phyloP scores from a whole-genome alignment of 2,888 invertebrate species.

The Spisula subtruncata region DNA sequence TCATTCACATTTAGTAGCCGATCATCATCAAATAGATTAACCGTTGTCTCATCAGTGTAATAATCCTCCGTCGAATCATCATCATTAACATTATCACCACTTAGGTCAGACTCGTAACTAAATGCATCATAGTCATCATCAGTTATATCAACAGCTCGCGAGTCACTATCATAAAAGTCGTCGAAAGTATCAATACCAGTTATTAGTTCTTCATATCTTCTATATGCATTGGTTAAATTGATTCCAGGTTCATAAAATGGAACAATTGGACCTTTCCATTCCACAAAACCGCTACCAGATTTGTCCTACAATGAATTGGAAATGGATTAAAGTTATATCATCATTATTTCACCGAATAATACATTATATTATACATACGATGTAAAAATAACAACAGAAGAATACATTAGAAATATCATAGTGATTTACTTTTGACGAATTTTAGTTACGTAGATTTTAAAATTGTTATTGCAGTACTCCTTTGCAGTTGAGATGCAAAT shows the following conservation, averaged over 20 bases:
- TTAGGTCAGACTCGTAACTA: background rate
- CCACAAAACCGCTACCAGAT: background rate
- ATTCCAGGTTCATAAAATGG: slow-evolving; percentile 16
- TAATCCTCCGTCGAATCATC: background rate
- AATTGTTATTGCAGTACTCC: no score
- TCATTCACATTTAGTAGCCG: background rate
- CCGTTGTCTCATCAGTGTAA: background rate
- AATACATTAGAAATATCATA: no score
- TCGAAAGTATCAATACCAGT: background rate
- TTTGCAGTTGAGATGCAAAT: no score
- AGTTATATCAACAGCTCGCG: background rate
- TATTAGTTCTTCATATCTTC: slow-evolving; percentile 14
- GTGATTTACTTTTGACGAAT: no score
- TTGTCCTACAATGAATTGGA: background rate
- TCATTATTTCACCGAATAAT: no score
- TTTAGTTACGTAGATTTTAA: no score
- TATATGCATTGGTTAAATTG: background rate
- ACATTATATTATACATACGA: no score
- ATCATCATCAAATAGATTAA: background rate
- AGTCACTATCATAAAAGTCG: background rate
- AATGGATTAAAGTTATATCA: no score
- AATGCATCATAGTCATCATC: slow-evolving; percentile 16
- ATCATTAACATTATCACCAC: slow-evolving; percentile 1
- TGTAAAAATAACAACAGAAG: no score
- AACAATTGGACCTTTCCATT: background rate